phyloP scores from a whole-genome alignment of 2,888 invertebrate species.

The Synergus umbraculus region DNA sequence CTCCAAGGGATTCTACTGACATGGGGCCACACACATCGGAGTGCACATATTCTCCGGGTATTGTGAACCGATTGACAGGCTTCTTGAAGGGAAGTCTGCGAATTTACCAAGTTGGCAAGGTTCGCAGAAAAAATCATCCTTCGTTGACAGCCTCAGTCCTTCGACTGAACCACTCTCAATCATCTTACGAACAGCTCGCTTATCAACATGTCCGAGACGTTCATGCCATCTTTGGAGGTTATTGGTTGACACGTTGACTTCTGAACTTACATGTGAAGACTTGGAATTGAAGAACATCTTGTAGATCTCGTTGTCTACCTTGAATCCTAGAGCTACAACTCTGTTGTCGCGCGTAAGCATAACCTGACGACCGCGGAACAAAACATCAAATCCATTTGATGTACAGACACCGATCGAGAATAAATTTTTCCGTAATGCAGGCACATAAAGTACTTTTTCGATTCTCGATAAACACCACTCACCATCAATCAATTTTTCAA shows the following conservation, averaged over 20 bases:
- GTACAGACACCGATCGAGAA: conserved; percentile 47
- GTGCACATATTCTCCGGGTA: conserved; percentile 47
- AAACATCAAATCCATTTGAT: conserved; percentile 17
- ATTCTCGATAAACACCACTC: conserved; percentile 12
- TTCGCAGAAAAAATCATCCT: conserved; percentile 56
- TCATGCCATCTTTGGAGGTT: neutral
- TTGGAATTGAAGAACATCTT: conserved; percentile 6
- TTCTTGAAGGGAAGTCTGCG: conserved; percentile 56
- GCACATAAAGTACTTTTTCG: conserved; percentile 46
- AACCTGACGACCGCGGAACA: conserved; percentile 28
- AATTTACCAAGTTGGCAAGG: conserved; percentile 57
- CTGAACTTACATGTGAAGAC: neutral
- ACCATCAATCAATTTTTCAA: neutral
- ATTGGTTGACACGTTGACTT: neutral
- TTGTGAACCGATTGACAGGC: neutral
- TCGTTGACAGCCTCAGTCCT: conserved; percentile 44
- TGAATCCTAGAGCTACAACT: neutral
- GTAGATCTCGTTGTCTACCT: conserved; percentile 21
- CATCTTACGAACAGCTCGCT: neutral
- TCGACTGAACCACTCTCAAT: conserved; percentile 3
- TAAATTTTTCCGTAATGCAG: conserved; percentile 45
- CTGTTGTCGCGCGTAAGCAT: neutral
- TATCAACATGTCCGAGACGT: neutral
- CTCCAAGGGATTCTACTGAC: conserved; percentile 53
- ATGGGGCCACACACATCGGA: conserved; percentile 58